Evolutionary conservation across 2,888 invertebrate genomes (phyloP).

Genomic region (Smittia aterrima): DNA sequence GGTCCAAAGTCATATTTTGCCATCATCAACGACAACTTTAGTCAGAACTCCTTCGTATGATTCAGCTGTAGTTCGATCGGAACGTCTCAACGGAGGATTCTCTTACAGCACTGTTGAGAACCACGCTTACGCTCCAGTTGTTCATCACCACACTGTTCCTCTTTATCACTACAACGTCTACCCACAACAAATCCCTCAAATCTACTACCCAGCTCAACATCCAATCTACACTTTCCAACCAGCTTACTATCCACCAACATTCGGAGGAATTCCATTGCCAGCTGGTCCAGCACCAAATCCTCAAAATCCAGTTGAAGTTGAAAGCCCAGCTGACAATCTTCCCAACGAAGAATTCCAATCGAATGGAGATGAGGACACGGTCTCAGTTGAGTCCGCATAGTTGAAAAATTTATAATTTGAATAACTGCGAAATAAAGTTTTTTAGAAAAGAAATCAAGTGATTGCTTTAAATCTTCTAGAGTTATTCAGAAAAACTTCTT

Average conservation of each 20-base stretch:
- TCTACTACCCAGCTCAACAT: constrained; percentile 6
- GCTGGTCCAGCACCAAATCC: neutral
- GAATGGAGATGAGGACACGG: constrained; percentile 47
- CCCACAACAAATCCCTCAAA: constrained; percentile 10
- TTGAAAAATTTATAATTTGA: constrained; percentile 40
- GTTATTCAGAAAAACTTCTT: too few relatives aligned
- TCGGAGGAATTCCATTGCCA: constrained; percentile 7
- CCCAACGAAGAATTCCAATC: constrained; percentile 30
- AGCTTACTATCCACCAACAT: constrained; percentile 8
- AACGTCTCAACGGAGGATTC: constrained; percentile 58
- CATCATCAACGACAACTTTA: constrained; percentile 44
- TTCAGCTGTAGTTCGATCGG: constrained; percentile 57
- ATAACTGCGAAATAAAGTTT: neutral
- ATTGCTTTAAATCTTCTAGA: too few relatives aligned
- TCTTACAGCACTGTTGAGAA: constrained; percentile 58
- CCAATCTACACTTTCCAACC: neutral
- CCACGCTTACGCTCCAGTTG: constrained; percentile 56
- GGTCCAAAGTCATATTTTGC: neutral
- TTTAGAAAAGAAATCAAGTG: neutral
- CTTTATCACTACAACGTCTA: neutral
- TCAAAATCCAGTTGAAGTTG: constrained; percentile 37
- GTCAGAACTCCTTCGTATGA: constrained; percentile 55
- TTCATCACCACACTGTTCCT: constrained; percentile 44
- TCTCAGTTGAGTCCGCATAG: constrained; percentile 48
- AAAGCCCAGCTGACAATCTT: constrained; percentile 33